Conservation (phyloP, 2,797 vertebrate species). For the Acrossocheilus fasciatus region DNA sequence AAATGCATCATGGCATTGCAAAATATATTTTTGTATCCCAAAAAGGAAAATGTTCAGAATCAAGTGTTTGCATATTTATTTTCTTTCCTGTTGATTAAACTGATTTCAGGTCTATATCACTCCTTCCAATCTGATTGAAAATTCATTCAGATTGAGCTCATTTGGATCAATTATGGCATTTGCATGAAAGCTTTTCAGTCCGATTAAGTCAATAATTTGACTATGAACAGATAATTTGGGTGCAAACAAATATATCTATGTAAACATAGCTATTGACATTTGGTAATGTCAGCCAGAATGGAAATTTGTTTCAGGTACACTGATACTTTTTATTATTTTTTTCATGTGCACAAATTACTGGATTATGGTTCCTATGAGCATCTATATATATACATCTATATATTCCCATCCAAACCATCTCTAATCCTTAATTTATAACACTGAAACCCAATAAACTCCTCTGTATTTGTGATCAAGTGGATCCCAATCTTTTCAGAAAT, state of each 20-base stretch:
- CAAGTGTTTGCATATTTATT: neutral
- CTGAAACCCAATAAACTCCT: neutral
- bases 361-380: neutral
- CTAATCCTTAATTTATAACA: neutral
- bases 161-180: neutral
- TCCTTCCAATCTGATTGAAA: neutral
- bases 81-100: neutral
- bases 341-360: neutral
- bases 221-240: too few species aligned
- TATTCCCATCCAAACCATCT: neutral
- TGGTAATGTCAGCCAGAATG: neutral
- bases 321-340: neutral
- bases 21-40: too few species aligned
- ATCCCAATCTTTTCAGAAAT: conserved; percentile 20
- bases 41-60: neutral
- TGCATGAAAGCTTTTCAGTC: neutral
- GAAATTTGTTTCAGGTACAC: neutral
- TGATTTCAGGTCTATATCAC: neutral
- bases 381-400: too few species aligned
- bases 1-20: too few species aligned
- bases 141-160: neutral
- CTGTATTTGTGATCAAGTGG: too few species aligned
- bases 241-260: neutral
- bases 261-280: neutral
- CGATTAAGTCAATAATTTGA: too few species aligned